Conservation (phyloP, 1,140 invertebrate species). For the Ladona fulva region DNA sequence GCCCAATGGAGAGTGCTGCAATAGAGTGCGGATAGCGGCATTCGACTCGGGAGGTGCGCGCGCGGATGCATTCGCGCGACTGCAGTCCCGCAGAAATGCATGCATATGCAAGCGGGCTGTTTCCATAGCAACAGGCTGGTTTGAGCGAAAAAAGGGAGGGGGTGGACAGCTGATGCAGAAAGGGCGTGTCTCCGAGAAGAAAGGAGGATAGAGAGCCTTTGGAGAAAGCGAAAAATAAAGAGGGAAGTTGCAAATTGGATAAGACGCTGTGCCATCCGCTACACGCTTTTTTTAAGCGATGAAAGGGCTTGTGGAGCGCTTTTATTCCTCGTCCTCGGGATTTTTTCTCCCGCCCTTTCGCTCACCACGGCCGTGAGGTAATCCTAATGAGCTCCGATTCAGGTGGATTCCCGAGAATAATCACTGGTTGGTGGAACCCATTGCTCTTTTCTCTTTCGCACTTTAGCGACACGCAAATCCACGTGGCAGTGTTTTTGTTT, state of each 20-base stretch:
- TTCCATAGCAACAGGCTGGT: constrained; percentile 7
- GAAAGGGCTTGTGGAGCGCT: background rate
- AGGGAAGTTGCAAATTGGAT: constrained; percentile 1
- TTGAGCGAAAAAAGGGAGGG: background rate
- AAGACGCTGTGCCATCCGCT: background rate
- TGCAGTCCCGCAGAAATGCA: background rate
- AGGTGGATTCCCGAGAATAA: background rate
- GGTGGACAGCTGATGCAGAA: background rate
- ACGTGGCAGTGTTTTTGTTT: constrained; percentile 2
- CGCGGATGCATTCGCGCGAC: background rate
- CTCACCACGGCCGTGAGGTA: background rate
- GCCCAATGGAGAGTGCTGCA: no score
- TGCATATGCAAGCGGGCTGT: background rate
- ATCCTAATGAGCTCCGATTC: constrained; percentile 4
- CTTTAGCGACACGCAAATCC: background rate
- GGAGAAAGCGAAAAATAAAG: background rate
- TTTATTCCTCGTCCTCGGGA: background rate
- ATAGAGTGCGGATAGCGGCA: no score
- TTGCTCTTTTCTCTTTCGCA: background rate
- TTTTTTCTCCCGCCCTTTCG: background rate
- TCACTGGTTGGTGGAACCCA: background rate
- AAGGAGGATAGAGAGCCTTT: background rate
- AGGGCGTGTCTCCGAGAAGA: background rate
- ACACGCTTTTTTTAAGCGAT: background rate
- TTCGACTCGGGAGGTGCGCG: background rate